Conservation (phyloP, 2,888 invertebrate genomes). For the Dendrolimus houi region DNA sequence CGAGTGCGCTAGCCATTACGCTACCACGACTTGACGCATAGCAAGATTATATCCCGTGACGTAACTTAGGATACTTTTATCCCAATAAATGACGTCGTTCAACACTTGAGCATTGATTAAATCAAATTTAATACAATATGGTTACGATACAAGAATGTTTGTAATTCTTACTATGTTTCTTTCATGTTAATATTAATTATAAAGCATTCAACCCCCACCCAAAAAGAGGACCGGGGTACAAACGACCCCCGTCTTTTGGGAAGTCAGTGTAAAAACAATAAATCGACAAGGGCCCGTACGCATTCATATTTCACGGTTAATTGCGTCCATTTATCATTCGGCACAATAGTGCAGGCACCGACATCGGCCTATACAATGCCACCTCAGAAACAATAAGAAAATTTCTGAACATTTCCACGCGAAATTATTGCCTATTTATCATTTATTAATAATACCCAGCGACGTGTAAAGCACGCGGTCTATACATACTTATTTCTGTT, state of each 20-base stretch:
- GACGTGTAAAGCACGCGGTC: not conserved
- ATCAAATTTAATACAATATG: too few relatives aligned
- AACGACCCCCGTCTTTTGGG: not conserved
- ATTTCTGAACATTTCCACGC: conserved; percentile 40
- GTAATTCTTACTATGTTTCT: too few relatives aligned
- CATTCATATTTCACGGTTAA: conserved; percentile 35
- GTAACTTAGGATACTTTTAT: too few relatives aligned
- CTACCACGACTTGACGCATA: too few relatives aligned
- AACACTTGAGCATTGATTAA: too few relatives aligned
- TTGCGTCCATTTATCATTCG: conserved; percentile 32
- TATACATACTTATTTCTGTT: not conserved
- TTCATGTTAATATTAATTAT: not conserved
- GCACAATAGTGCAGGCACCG: conserved; percentile 26
- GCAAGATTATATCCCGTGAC: too few relatives aligned
- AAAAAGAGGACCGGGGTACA: not conserved
- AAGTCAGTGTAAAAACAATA: not conserved
- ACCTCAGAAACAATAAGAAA: conserved; percentile 42
- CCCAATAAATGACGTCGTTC: too few relatives aligned
- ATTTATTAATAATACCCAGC: conserved; percentile 1
- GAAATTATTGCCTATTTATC: conserved; percentile 19
- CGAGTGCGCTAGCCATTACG: too few relatives aligned
- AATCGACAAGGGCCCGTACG: not conserved
- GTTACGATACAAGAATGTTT: too few relatives aligned
- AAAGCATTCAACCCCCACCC: not conserved
- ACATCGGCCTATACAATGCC: conserved; percentile 27